These are phyloP conservation scores for Brachyistius frenatus DNA, from an alignment of 2,113 vertebrate genomes.

Conservation along the genomic window DNA sequence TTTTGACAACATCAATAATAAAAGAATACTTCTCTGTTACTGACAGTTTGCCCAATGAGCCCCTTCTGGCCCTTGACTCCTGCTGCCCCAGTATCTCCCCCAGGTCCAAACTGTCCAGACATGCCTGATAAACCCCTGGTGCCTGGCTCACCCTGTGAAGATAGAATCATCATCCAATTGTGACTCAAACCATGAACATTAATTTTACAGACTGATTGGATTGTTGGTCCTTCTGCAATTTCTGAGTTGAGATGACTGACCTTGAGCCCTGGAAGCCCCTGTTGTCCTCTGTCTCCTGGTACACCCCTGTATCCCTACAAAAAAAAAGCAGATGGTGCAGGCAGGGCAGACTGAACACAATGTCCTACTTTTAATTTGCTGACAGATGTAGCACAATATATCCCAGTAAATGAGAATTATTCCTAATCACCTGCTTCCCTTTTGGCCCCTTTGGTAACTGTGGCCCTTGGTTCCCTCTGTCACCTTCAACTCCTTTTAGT, in stretches of 20 bases:
- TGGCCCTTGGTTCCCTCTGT: constrained; percentile 70
- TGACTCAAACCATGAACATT: neutral
- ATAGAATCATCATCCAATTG: neutral
- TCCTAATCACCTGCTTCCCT: constrained; percentile 72
- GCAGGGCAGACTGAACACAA: neutral
- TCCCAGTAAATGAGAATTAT: neutral
- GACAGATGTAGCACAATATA: too few species aligned
- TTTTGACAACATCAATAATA: neutral
- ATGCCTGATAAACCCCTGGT: constrained; percentile 66
- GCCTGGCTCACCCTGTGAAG: constrained; percentile 76
- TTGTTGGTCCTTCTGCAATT: neutral
- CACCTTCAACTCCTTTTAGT: constrained; percentile 73
- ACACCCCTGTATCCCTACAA: constrained; percentile 76
- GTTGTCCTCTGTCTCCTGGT: constrained; percentile 74
- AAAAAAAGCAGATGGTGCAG: neutral
- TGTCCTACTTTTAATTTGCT: neutral
- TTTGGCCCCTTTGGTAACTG: constrained; percentile 66
- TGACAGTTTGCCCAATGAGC: constrained; percentile 69
- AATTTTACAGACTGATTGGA: neutral
- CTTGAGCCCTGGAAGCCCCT: constrained; percentile 76
- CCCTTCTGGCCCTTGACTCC: constrained; percentile 79
- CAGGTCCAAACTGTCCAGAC: constrained; percentile 76
- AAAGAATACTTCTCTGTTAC: constrained; percentile 17
- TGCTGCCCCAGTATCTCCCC: constrained; percentile 73
- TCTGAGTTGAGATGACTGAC: constrained; percentile 54